A percentile compares a stretch with the other conserved stretches of the same genome.
Conservation (phyloP, 2,888 invertebrate species). For the Gortyna flavago region DNA sequence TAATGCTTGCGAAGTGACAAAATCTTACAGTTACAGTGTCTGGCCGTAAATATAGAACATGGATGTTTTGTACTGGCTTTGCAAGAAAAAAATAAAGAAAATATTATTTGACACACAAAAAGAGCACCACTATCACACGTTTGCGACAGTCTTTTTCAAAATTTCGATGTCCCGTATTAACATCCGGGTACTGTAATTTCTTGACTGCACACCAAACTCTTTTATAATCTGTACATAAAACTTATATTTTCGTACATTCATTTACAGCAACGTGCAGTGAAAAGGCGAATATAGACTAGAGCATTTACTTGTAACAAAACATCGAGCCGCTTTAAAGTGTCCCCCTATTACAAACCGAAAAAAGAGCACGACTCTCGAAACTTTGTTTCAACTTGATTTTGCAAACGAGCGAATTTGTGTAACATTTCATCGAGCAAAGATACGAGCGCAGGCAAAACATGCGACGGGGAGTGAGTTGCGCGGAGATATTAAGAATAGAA, state of each 20-base stretch:
- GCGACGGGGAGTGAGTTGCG: not conserved
- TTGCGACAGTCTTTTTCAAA: not conserved
- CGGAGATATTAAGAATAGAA: not conserved
- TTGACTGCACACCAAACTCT: slow-evolving; percentile 6
- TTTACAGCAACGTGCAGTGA: slow-evolving; percentile 48
- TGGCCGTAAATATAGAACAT: not conserved
- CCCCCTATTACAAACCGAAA: not conserved
- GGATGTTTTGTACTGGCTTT: not conserved
- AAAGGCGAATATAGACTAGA: slow-evolving; percentile 2
- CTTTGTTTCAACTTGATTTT: slow-evolving; percentile 3
- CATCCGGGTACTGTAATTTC: not conserved
- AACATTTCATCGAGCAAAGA: not conserved
- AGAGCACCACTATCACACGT: not conserved
- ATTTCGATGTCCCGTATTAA: not conserved
- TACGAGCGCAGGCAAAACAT: not conserved
- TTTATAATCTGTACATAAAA: slow-evolving; percentile 23
- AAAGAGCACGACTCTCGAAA: not conserved
- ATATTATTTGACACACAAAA: not conserved
- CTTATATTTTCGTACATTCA: slow-evolving; percentile 27
- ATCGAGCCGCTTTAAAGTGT: too few species aligned
- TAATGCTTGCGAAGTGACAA: not conserved
- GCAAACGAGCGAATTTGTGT: not conserved
- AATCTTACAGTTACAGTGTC: not conserved
- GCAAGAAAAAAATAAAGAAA: not conserved
- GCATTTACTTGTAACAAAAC: not conserved